Evolutionary conservation across 2,888 invertebrate species (phyloP).

Genomic region (Oeneis ivallda): DNA sequence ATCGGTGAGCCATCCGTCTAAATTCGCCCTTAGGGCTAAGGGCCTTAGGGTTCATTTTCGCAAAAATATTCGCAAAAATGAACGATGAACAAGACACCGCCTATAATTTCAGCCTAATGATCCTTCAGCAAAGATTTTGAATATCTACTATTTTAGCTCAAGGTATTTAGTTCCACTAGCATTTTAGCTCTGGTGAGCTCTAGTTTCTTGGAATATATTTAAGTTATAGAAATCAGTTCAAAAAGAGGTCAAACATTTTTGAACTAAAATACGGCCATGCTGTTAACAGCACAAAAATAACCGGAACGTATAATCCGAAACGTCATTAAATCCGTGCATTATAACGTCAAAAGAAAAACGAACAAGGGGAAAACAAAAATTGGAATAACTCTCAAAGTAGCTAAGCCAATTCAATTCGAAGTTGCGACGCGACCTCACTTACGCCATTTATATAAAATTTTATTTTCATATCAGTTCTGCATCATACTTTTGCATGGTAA

Average conservation of each 20-base stretch:
- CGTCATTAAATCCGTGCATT: conserved; percentile 25
- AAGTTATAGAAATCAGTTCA: too few species aligned
- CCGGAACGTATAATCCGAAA: conserved; percentile 9
- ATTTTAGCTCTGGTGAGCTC: too few species aligned
- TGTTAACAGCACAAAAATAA: conserved; percentile 1
- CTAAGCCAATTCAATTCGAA: conserved; percentile 34
- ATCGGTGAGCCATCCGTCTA: too few species aligned
- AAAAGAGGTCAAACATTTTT: background rate
- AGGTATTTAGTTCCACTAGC: too few species aligned
- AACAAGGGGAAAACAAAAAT: conserved; percentile 48
- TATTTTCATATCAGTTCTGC: conserved; percentile 38
- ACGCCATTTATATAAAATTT: conserved; percentile 30
- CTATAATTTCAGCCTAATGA: too few species aligned
- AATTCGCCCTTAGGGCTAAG: too few species aligned
- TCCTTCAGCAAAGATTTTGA: too few species aligned
- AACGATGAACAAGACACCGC: too few species aligned
- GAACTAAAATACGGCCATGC: background rate
- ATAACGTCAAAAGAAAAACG: conserved; percentile 44
- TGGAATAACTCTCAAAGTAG: conserved; percentile 34
- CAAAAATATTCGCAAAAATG: too few species aligned
- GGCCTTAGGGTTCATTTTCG: too few species aligned
- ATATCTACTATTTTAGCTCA: too few species aligned
- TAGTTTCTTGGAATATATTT: too few species aligned
- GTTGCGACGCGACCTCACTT: conserved; percentile 24
- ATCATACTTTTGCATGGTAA: conserved; percentile 37